Percentiles rank a stretch among this genome's conserved stretches.
phyloP scores from a whole-genome alignment of 1,140 invertebrate species.

The Delia radicum region DNA sequence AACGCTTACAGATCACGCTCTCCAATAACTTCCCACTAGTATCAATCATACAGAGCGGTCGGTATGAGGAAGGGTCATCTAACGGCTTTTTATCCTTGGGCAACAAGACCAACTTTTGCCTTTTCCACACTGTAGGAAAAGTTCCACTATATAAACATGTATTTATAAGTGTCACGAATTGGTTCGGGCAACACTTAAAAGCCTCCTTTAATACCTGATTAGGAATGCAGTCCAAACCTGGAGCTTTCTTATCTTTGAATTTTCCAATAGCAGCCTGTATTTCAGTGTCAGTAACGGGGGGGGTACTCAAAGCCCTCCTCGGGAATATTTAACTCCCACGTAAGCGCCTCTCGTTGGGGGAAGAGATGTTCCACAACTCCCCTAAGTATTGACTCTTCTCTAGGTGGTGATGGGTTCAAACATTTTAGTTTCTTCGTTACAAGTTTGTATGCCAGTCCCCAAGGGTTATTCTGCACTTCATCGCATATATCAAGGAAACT shows the following conservation, averaged over 20 bases:
- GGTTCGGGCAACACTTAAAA: too few species aligned
- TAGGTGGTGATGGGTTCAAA: neutral
- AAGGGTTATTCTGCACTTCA: neutral
- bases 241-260: neutral
- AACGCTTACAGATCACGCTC: too few species aligned
- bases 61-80: too few species aligned
- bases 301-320: neutral
- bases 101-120: too few species aligned
- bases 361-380: neutral
- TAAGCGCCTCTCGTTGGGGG: neutral
- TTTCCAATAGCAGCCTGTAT: neutral
- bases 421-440: neutral
- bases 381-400: neutral
- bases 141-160: too few species aligned
- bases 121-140: too few species aligned
- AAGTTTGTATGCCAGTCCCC: neutral
- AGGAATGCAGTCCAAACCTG: too few species aligned
- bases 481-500: neutral
- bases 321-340: neutral
- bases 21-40: too few species aligned
- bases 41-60: too few species aligned
- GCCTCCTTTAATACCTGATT: too few species aligned
- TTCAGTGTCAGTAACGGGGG: neutral
- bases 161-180: too few species aligned
- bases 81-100: too few species aligned